Conservation (phyloP, 1,140 invertebrate genomes). For the Glossosoma conforme region DNA sequence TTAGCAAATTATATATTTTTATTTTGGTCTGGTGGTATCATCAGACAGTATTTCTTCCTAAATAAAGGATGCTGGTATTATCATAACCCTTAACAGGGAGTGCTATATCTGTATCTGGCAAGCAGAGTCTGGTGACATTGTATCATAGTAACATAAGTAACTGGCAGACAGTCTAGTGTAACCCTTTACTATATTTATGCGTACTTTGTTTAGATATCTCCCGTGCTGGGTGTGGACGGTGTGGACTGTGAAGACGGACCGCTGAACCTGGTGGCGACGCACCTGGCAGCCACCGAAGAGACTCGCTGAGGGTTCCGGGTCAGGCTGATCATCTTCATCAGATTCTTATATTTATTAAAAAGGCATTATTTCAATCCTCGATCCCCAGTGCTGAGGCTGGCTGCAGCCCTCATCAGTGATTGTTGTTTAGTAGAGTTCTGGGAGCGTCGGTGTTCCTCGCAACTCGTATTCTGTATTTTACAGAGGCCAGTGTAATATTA, state of each 20-base stretch:
- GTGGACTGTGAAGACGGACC: slow-evolving; percentile 48
- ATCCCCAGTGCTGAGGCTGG: slow-evolving; percentile 6
- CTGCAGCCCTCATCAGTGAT: slow-evolving; percentile 3
- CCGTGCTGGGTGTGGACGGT: slow-evolving; percentile 36
- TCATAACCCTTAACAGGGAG: too few species aligned
- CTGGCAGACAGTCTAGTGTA: too few species aligned
- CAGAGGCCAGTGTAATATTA: slow-evolving; percentile 26
- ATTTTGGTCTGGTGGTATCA: too few species aligned
- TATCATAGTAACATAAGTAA: too few species aligned
- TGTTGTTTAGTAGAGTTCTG: slow-evolving; percentile 10
- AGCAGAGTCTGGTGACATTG: too few species aligned
- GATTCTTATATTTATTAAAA: slow-evolving; percentile 4
- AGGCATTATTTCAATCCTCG: slow-evolving; percentile 18
- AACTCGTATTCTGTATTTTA: background rate
- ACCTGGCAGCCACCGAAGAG: slow-evolving; percentile 44
- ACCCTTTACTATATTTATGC: too few species aligned
- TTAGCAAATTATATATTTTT: too few species aligned
- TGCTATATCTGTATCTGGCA: too few species aligned
- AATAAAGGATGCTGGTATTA: too few species aligned
- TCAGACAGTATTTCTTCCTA: too few species aligned
- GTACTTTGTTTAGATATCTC: too few species aligned
- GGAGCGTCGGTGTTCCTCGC: background rate
- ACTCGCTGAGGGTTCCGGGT: slow-evolving; percentile 37
- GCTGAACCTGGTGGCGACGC: slow-evolving; percentile 45
- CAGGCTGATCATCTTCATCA: slow-evolving; percentile 2